Base-by-base conservation (phyloP, 2,888 invertebrate species). In the Eristalinus sepulchralis region DNA sequence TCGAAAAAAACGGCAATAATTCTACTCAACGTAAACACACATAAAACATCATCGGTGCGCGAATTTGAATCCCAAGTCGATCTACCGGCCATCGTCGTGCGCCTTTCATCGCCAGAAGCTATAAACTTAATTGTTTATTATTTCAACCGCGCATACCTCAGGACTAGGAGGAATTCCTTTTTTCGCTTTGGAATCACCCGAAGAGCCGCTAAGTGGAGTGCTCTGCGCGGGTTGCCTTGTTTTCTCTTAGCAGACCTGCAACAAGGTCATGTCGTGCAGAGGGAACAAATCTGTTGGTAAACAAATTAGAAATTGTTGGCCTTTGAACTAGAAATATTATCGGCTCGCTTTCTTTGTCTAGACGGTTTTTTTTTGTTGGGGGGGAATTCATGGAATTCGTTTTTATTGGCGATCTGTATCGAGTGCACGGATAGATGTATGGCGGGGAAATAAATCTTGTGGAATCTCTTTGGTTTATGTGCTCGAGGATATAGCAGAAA, bases 81-180 rank as follows among this genome's bases (percentile, higher is more conserved):
- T 72, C 53, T 13, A 57, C 6, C 55, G 67, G 53, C 59, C 34
- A 60, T 68, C 39, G 17, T 31, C 53, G 31, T 17, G 34, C 64
- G 59, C 70, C 83, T 75, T 75, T 83, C 83, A 79, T 75, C 83
- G 17, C 24, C 6, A n/a, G 64, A 39, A 10, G 17, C 53, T 34
- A 55, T 79, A 55, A 66, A 53, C 24, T n/a, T 66, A 64, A 62
- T 70, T 75, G 82, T 83, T 83, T 83, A 59, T 79, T 68, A 10
- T 60, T 72, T 77, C 33, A 64, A 76, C 33, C 76, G 57, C 55
- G 70, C 20, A 34, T 75, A 47, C 47, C 24, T 57, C 34, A 24
- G 10, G 5, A 13, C 36, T 22, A 10, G 47, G 36, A 17, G 60
- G 31, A 34, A 22, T 75, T 55, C 22, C n/a, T 60, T 17, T 60